Conservation (phyloP, 64 coral and sea anemone genomes). For the Porites australiensis region DNA sequence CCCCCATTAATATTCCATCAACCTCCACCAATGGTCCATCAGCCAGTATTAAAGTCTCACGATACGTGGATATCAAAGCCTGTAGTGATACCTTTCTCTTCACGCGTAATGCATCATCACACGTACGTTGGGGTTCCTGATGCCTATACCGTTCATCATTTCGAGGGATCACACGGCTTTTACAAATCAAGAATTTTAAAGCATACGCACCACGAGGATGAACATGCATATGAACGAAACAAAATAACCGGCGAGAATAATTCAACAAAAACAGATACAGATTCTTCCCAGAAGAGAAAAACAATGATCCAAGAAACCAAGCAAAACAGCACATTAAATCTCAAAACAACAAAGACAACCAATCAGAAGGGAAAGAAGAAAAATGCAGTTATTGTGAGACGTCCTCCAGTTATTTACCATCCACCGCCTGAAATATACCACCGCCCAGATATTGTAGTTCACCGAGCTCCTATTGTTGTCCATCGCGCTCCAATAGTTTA, state of each 20-base stretch:
- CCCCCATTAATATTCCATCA: constrained; percentile 91
- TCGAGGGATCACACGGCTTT: constrained; percentile 46
- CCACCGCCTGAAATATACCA: constrained; percentile 95
- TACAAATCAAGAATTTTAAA: constrained; percentile 41
- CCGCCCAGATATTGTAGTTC: constrained; percentile 94
- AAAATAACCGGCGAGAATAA: constrained; percentile 33
- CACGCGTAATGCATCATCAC: constrained; percentile 74
- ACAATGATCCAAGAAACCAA: constrained; percentile 2
- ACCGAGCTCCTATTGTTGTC: constrained; percentile 87
- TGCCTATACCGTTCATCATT: constrained; percentile 46
- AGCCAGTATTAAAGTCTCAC: constrained; percentile 82
- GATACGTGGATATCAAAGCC: constrained; percentile 84
- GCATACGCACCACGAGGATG: background rate
- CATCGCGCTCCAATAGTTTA: constrained; percentile 95
- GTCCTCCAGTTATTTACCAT: constrained; percentile 95
- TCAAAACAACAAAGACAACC: constrained; percentile 66
- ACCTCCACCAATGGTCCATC: constrained; percentile 84
- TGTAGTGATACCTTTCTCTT: constrained; percentile 48
- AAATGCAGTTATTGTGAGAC: constrained; percentile 81
- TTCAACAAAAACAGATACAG: background rate
- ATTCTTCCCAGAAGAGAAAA: background rate
- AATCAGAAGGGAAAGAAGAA: constrained; percentile 81
- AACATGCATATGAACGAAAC: constrained; percentile 44
- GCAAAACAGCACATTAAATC: constrained; percentile 38
- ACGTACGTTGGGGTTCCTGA: constrained; percentile 81